Evolutionary conservation across 2,113 vertebrate genomes (phyloP).

Genomic region (Motacilla alba): DNA sequence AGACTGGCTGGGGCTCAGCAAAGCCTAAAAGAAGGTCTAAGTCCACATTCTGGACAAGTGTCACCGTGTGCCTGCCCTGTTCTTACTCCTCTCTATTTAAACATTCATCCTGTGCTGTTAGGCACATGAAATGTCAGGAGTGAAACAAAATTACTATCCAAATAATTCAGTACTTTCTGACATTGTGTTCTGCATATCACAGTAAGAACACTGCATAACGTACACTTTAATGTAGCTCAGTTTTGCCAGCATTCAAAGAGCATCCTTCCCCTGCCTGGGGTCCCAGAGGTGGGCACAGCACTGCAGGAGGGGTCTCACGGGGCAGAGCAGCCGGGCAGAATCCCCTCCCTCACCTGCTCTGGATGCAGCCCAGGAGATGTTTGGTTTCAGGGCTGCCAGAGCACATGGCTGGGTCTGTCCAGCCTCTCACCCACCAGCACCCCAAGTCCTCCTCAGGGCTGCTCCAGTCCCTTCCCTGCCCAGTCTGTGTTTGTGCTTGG

Average conservation of each 20-base stretch:
- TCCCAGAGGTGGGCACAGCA: not conserved
- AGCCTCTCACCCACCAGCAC: not conserved
- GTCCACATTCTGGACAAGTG: not conserved
- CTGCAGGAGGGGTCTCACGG: not conserved
- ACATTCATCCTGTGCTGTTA: not conserved
- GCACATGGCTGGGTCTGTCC: not conserved
- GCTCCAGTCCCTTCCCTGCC: not conserved
- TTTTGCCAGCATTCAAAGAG: not conserved
- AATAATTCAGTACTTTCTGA: not conserved
- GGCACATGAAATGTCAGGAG: fast-evolving
- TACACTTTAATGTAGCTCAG: fast-evolving
- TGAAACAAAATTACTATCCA: not conserved
- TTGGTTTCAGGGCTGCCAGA: not conserved
- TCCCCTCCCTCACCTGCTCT: not conserved
- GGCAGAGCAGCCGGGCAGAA: not conserved
- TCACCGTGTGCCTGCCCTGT: not conserved
- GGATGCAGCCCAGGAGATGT: not conserved
- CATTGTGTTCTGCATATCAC: not conserved
- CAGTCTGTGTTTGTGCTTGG: not conserved
- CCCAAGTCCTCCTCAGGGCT: not conserved
- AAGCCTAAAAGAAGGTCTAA: not conserved
- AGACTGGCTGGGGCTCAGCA: fast-evolving
- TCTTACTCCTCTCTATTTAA: not conserved
- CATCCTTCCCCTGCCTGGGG: not conserved
- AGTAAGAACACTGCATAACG: fast-evolving